A percentile compares a stretch with the other conserved stretches of the same genome.
These are phyloP conservation scores for Ylistrum balloti DNA, from an alignment of 1,140 invertebrate species.

Conservation along the genomic window DNA sequence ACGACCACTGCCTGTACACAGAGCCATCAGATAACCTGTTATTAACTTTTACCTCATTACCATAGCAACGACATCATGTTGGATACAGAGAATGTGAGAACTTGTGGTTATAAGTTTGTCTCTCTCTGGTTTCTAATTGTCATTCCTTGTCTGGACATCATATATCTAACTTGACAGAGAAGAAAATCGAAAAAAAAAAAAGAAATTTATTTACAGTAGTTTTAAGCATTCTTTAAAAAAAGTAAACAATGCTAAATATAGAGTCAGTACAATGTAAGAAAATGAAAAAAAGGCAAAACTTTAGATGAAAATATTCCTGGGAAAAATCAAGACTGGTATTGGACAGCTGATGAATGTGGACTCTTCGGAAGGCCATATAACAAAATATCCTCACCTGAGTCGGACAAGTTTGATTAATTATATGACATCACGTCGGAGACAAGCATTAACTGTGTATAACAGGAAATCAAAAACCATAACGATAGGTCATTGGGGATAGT, in stretches of 20 bases:
- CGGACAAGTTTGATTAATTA: constrained; percentile 16
- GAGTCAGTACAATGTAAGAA: not conserved
- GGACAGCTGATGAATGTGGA: not conserved
- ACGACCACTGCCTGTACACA: not conserved
- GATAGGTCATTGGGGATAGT: constrained; percentile 31
- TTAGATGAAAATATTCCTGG: not conserved
- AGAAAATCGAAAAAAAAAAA: not conserved
- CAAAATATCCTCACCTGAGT: constrained; percentile 25
- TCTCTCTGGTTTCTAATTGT: not conserved
- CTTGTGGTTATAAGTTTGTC: not conserved
- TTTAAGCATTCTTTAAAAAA: not conserved
- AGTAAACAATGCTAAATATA: too few species aligned
- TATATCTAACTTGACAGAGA: not conserved
- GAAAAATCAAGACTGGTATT: not conserved
- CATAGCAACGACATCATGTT: constrained; percentile 1
- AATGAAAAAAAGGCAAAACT: too few species aligned
- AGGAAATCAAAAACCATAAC: constrained; percentile 35
- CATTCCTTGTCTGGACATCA: not conserved
- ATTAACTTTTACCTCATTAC: constrained; percentile 40
- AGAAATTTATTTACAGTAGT: not conserved
- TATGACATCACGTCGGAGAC: not conserved
- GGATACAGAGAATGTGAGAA: not conserved
- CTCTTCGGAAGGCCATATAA: not conserved
- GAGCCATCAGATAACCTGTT: constrained; percentile 38
- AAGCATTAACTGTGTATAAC: not conserved